Percentiles rank a stretch among this genome's conserved stretches.
These are phyloP conservation scores for Tribolium freemani DNA, from an alignment of 2,888 invertebrate genomes.

Conservation along the genomic window DNA sequence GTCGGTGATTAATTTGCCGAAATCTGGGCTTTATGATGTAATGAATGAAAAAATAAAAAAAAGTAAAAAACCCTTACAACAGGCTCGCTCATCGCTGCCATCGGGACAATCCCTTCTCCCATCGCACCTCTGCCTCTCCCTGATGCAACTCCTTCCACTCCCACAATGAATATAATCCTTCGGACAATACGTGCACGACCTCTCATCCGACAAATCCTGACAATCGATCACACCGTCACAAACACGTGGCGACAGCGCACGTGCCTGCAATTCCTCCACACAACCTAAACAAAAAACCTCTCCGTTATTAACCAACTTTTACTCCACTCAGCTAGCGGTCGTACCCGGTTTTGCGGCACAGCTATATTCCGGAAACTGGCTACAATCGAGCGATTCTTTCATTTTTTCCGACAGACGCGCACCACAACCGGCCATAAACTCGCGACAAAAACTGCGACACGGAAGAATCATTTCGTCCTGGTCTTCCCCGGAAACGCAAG, in stretches of 20 bases:
- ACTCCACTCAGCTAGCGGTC: slow-evolving; percentile 69
- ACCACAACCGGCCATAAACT: slow-evolving; percentile 88
- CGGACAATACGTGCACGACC: slow-evolving; percentile 83
- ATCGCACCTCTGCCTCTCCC: slow-evolving; percentile 81
- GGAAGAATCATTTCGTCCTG: slow-evolving; percentile 76
- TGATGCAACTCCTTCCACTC: slow-evolving; percentile 81
- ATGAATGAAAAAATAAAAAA: neutral
- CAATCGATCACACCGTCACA: slow-evolving; percentile 92
- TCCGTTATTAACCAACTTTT: slow-evolving; percentile 24
- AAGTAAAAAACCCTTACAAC: slow-evolving; percentile 74
- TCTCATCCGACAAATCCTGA: slow-evolving; percentile 86
- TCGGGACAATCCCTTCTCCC: slow-evolving; percentile 88
- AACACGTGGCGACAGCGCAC: slow-evolving; percentile 82
- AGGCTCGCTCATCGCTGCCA: slow-evolving; percentile 88
- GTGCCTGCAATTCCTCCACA: slow-evolving; percentile 79
- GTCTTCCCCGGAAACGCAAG: slow-evolving; percentile 71
- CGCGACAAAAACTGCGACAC: slow-evolving; percentile 87
- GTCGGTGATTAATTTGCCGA: no score
- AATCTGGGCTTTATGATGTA: no score
- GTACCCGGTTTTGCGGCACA: slow-evolving; percentile 84
- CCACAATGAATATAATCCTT: slow-evolving; percentile 84
- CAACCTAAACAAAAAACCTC: slow-evolving; percentile 72
- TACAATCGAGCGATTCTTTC: slow-evolving; percentile 82
- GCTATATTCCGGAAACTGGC: slow-evolving; percentile 83
- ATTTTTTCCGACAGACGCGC: slow-evolving; percentile 80